Percentiles rank a stretch among this genome's conserved stretches.
These are phyloP conservation scores for Epizoanthus scotinus DNA, from an alignment of 92 coral and sea anemone genomes.

Conservation along the genomic window DNA sequence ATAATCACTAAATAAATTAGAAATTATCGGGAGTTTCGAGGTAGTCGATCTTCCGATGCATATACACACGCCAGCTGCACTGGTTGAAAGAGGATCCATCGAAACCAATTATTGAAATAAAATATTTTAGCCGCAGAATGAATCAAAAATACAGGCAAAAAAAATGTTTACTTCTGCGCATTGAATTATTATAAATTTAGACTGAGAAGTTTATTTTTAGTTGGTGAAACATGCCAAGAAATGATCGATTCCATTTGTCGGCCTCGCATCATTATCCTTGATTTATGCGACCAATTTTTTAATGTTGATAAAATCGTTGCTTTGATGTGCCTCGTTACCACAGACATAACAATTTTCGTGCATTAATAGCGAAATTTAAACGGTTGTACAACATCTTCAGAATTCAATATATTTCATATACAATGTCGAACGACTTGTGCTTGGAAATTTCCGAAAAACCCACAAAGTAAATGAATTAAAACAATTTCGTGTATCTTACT, in stretches of 20 bases:
- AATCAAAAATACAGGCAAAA: too few species aligned
- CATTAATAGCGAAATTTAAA: slow-evolving; percentile 8
- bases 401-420: neutral
- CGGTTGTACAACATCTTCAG: neutral
- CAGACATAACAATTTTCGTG: slow-evolving; percentile 4
- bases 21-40: too few species aligned
- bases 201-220: neutral
- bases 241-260: slow-evolving; percentile 11
- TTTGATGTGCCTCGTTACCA: slow-evolving; percentile 11
- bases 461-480: neutral
- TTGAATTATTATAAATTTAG: neutral
- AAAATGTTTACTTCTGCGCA: neutral
- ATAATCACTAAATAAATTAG: too few species aligned
- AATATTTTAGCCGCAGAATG: too few species aligned
- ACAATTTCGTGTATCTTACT: neutral
- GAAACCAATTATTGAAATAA: too few species aligned
- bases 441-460: neutral
- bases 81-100: too few species aligned
- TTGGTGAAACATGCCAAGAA: neutral
- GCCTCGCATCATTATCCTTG: slow-evolving; percentile 1
- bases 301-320: neutral
- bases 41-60: too few species aligned
- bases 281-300: neutral
- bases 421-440: neutral
- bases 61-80: too few species aligned